A percentile compares a stretch with the other conserved stretches of the same genome.
These are phyloP conservation scores for Toxotes chatareus DNA, from an alignment of 2,113 vertebrate species.

Conservation along the genomic window DNA sequence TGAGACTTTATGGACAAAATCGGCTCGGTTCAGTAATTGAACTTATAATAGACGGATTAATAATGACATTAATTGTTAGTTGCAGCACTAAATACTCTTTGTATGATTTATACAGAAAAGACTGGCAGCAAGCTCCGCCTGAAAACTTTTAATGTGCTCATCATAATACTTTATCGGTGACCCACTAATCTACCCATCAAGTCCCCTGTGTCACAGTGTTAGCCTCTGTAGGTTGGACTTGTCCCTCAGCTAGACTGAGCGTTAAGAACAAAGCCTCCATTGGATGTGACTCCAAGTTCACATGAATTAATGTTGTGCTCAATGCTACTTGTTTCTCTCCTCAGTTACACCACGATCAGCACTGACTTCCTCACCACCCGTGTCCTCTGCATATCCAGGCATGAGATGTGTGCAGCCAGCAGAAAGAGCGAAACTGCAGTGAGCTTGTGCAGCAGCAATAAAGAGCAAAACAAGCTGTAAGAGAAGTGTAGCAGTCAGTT, in stretches of 20 bases:
- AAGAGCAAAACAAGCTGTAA: constrained; percentile 54
- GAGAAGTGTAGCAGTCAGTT: constrained; percentile 31
- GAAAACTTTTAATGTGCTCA: constrained; percentile 20
- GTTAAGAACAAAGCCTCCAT: constrained; percentile 31
- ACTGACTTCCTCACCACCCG: constrained; percentile 12
- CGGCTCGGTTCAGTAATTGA: background rate
- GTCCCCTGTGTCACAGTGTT: background rate
- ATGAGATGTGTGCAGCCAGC: constrained; percentile 57
- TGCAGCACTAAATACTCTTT: background rate
- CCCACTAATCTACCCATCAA: background rate
- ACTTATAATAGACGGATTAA: background rate
- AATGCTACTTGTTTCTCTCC: constrained; percentile 8
- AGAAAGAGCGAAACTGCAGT: constrained; percentile 25
- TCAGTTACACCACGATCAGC: constrained; percentile 1
- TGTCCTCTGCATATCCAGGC: constrained; percentile 42
- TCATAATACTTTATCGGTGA: constrained; percentile 3
- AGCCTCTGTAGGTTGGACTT: background rate
- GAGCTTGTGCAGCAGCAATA: constrained; percentile 28
- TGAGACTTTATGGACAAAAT: background rate
- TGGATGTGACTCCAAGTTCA: constrained; percentile 61
- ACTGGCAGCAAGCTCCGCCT: background rate
- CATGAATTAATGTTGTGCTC: constrained; percentile 49
- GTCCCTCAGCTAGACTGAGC: constrained; percentile 2
- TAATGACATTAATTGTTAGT: background rate
- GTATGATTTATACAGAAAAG: background rate